Evolutionary conservation across 30 jellyfish, hydroid and myxozoan species (phyloP).

Genomic region (Clytia hemisphaerica): DNA sequence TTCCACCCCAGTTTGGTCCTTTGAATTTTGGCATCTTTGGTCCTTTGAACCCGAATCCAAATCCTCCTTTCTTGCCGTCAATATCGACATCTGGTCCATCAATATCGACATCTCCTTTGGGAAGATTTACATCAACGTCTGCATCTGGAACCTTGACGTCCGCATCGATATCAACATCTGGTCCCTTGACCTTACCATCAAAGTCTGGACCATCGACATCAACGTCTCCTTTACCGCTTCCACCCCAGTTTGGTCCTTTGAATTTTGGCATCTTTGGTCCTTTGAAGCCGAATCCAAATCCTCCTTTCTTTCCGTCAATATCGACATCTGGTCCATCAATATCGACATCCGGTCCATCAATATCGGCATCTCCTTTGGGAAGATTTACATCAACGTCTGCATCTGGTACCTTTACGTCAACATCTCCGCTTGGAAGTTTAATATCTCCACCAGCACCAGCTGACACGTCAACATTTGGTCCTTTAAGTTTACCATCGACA

Average conservation of each 20-base stretch:
- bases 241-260: constrained; percentile 15
- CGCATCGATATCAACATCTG: too few relatives aligned
- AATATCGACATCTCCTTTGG: too few relatives aligned
- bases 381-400: constrained; percentile 13
- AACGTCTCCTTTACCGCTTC: constrained; percentile 28
- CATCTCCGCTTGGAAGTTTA: constrained; percentile 1
- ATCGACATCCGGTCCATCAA: constrained; percentile 13
- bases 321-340: constrained; percentile 13
- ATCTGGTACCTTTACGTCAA: constrained; percentile 11
- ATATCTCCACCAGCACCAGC: constrained; percentile 29
- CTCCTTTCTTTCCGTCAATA: constrained; percentile 13
- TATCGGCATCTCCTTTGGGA: constrained; percentile 9
- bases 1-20: too few relatives aligned
- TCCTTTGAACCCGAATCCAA: not conserved
- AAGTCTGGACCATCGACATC: constrained; percentile 16
- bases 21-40: too few relatives aligned
- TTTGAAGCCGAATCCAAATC: constrained; percentile 17
- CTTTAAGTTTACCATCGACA: constrained; percentile 6
- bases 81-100: too few relatives aligned
- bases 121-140: too few relatives aligned
- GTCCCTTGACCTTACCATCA: not conserved
- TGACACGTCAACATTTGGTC: constrained; percentile 3
- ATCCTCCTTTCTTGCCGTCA: not conserved
- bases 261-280: constrained; percentile 13
- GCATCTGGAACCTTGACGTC: too few relatives aligned